Evolutionary conservation across 2,113 vertebrate species (phyloP), one percentile per base, ranked within the genome.

Genomic region (Girardinichthys multiradiatus): DNA sequence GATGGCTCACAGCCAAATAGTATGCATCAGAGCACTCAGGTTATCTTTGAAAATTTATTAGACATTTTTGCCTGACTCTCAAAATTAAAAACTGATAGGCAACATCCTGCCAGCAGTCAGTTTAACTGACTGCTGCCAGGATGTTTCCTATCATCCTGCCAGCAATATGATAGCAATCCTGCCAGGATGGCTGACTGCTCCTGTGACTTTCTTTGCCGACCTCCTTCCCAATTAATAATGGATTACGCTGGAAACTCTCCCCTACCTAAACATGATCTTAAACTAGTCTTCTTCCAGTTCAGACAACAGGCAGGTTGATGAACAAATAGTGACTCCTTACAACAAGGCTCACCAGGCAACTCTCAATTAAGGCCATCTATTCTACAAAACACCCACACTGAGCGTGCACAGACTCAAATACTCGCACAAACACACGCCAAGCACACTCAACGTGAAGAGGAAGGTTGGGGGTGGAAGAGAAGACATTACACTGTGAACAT

Each of bases 41-140:
- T 82, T 85, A 64, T 67, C 77, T 77, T 69, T 74, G 82, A 68
- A 78, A 76, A 85, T 76, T 61, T 62, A 62, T 77, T 57, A 76
- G 60, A 80, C 85, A 81, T 74, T 81, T 85, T 84, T 1, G 28
- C 64, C 70, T 73, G 60, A 39, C 60, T 76, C 63, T 79, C 66
- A 84, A 75, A 90, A 84, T 80, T 73, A 87, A 72, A 80, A 81
- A 70, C 73, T 76, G 80, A 85, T 85, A 86, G 66, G 45, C 79
- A 86, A 80, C 59, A 68, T 59, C 45, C 72, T 68, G 77, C 57
- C 65, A 81, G 62, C 61, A 76, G 76, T 87, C 81, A 89, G 70
- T 88, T 68, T 86, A 84, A 86, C 15, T 79, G 80, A 78, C 78
- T n/a, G n/a, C n/a, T n/a, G n/a, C n/a, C n/a, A n/a, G n/a, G n/a